Base-by-base conservation (phyloP, 2,797 vertebrate genomes). In the Ptychobarbus kaznakovi region DNA sequence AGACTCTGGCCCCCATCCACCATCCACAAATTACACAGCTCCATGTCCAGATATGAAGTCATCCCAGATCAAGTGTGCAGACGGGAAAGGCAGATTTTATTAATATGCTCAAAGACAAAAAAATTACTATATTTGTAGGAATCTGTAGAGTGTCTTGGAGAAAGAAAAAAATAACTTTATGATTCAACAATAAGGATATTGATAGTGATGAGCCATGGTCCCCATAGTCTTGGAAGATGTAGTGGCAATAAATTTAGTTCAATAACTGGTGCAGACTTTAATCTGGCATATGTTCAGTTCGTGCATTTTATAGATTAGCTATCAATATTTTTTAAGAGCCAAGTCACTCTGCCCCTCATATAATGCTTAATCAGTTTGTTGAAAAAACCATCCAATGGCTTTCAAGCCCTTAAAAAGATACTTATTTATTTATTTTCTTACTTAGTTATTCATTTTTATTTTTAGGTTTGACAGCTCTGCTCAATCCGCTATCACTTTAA, bases 21-120 rank as follows among this genome's bases (percentile, higher is more conserved):
- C 80, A 88, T 32, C 90, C 90, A 84, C 88, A 90, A 92, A 91
- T 94, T 87, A 90, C 69, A 88, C 87, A 3, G n/a, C 74, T 89
- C 42, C 4, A 10, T 81, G 78, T 92, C 90, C 89, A 92, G 89
- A 91, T 89, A 91, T 91, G 72, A 90, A 89, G 85, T 91, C 91
- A 92, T 91, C 70, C 65, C 40, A 51, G 51, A 40, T 49, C 78
- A 69, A 73, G 22, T 77, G 68, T 80, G 75, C 51, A 68, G 25
- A 74, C 65, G 58, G 69, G 69, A 82, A 68, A 83, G 56, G 15
- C 53, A 83, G 42, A 80, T 35, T 74, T 84, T 84, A 66, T 46
- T 80, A 76, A 84, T 84, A 65, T 69, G 56, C 77, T 75, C 63
- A 66, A 78, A 68, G 56, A 58, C 1, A 35, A 66, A 82, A 82